Evolutionary conservation across 64 coral and sea anemone genomes (phyloP), one percentile per base, ranked within the genome.

Genomic region (Pocillopora verrucosa): DNA sequence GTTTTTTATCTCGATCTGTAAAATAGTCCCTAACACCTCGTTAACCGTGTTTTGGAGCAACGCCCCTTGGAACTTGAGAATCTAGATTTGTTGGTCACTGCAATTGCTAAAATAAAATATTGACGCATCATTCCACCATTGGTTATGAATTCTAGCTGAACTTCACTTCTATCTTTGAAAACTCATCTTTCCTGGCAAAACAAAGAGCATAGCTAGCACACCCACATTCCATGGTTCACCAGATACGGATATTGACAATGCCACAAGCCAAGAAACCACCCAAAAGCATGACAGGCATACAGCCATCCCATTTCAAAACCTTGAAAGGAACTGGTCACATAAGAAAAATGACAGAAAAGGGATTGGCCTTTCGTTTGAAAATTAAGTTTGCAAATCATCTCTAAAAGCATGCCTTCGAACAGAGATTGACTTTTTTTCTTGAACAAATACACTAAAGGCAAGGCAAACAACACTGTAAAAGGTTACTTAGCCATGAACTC

Each of bases 401-500:
- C 30, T 16, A 36, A 35, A 10, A 79, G 59, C 11, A 76, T 92
- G 10, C 14, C 30, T 14, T 80, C 83, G 2, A 82, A 87, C 14
- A 83, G 56, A 12, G 90, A 92, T 79, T 73, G 73, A 13, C 72
- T 92, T 19, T 92, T 86, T 25, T 92, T 65, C 61, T 56, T 92
- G 17, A 77, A 86, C 17, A 87, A 92, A 24, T 92, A 92, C 56
- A 87, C 76, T 0, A 80, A 30, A n/a, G n/a, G n/a, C n/a, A n/a
- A n/a, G n/a, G n/a, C n/a, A n/a, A n/a, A n/a, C n/a, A n/a, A n/a
- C n/a, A n/a, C n/a, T n/a, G n/a, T n/a, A n/a, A n/a, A n/a, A n/a
- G n/a, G n/a, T n/a, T n/a, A n/a, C n/a, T 58, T 72, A 90, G 38
- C 78, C 59, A 79, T 80, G 60, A 90, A 59, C 35, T 90, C 92